phyloP scores from a whole-genome alignment of 2,888 invertebrate genomes.

The Mimumesa dahlbomi region DNA sequence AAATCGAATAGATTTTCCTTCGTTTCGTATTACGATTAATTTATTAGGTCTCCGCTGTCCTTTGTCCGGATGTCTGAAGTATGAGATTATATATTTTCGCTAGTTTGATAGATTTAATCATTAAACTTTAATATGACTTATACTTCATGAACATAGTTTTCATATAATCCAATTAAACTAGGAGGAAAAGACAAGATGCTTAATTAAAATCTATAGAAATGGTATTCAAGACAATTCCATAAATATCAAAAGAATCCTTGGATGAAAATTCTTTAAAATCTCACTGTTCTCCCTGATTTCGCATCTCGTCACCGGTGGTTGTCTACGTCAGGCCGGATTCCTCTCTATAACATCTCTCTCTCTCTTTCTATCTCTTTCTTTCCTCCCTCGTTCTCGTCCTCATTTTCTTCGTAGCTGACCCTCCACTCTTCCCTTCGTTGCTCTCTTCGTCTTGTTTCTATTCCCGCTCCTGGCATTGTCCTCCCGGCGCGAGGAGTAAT shows the following conservation, averaged over 20 bases:
- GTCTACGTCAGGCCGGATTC: neutral
- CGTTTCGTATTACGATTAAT: no score
- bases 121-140: no score
- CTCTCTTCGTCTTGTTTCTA: conserved; percentile 46
- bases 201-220: no score
- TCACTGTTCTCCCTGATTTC: neutral
- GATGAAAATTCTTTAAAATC: neutral
- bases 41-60: no score
- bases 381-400: conserved; percentile 10
- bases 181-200: no score
- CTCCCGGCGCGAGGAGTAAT: conserved; percentile 54
- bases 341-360: no score
- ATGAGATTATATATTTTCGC: no score
- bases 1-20: no score
- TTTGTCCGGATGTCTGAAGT: no score
- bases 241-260: neutral
- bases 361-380: neutral
- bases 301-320: neutral
- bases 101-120: no score
- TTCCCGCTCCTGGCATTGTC: conserved; percentile 47
- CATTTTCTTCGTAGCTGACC: neutral
- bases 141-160: no score
- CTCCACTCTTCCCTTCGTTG: conserved; percentile 1
- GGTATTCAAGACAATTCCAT: neutral
- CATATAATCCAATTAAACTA: no score